Base-by-base conservation (phyloP, 2,113 vertebrate species). In the Odontophorus gujanensis region DNA sequence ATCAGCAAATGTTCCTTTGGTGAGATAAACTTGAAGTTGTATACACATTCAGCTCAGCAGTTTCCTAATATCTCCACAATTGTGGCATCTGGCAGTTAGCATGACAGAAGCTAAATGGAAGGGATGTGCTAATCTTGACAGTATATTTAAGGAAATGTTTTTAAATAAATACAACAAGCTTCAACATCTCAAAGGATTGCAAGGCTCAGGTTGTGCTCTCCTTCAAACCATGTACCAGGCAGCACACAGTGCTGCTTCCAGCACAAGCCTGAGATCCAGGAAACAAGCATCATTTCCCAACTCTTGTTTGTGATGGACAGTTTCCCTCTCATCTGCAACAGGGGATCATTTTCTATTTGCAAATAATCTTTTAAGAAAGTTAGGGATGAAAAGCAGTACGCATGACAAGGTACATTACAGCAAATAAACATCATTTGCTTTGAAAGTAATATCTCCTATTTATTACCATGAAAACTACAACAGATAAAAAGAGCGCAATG, bases 391-490 rank as follows among this genome's bases (percentile, higher is more conserved):
- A 79, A 81, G 11, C 25, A 42, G 26, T 32, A 14, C 5, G 47
- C 13, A 85, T 79, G 48, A 45, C 32, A n/a, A 3, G 7, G 36
- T 0, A 0, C 8, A 17, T 61, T 72, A 51, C 47, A 50, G 43
- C 66, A 85, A 75, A 75, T 50, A 9, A 32, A 57, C 17, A 3
- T 32, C 32, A 16, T 9, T 53, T 53, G 26, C 51, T 53, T 25
- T 30, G 26, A 53, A 53, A 30, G 9, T 53, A 53, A 53, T 17
- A 53, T 15, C 51, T 53, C 51, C 51, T 53, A 53, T 28, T 53
- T 17, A 53, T 28, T 53, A 9, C 51, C 51, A 53, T 17, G 14
- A 15, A 53, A 53, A 53, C 51, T 30, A 53, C 15, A 53, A 30
- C 15, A 53, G 51, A 53, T 16, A 53, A 12, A 15, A 53, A 53